Evolutionary conservation across 2,888 invertebrate species (phyloP), one percentile per base, ranked within the genome.

Genomic region (Acanthoscelides obtectus): DNA sequence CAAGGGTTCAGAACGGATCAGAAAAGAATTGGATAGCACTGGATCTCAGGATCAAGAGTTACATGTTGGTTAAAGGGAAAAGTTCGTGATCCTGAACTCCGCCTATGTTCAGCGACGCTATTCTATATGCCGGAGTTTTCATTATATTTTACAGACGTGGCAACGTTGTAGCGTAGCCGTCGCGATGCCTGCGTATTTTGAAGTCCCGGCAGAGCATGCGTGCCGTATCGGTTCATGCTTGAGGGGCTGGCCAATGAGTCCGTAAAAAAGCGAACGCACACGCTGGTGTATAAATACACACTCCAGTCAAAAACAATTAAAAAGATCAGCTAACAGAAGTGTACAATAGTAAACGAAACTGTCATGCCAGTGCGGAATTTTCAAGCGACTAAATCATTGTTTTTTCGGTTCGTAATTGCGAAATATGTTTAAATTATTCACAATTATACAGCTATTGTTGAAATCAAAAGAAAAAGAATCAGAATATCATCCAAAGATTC

Each of bases 181-280:
- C 45, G 45, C 45, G 45, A 45, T 45, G 45, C 45, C 45, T 45
- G 45, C 45, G 45, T 45, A 45, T 45, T 45, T 45, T 64, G 72
- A 25, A 22, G 68, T 65, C 66, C 67, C 66, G 21, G 25, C 27
- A 69, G 70, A 74, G 76, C 76, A 69, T 74, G 76, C 76, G 76
- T 71, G 63, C 22, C 19, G 66, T 21, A 72, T 71, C 73, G 72
- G 72, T 75, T 75, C 75, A 73, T 75, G 76, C 72, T 73, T 70
- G 74, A 73, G 72, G 72, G 74, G 73, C 74, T 71, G 72, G 72
- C 75, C 73, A 75, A 76, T 74, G 75, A 70, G 74, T 75, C 74
- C 76, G 76, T 73, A 73, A 76, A 76, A n/a, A 74, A 45, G 17
- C 45, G 45, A 17, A 45, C 45, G 12, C 17, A 45, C 12, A 45